Percentiles rank a stretch among this genome's conserved stretches.
Evolutionary conservation across 2,113 vertebrate species (phyloP).

Genomic region (Neolamprologus tretocephalus): DNA sequence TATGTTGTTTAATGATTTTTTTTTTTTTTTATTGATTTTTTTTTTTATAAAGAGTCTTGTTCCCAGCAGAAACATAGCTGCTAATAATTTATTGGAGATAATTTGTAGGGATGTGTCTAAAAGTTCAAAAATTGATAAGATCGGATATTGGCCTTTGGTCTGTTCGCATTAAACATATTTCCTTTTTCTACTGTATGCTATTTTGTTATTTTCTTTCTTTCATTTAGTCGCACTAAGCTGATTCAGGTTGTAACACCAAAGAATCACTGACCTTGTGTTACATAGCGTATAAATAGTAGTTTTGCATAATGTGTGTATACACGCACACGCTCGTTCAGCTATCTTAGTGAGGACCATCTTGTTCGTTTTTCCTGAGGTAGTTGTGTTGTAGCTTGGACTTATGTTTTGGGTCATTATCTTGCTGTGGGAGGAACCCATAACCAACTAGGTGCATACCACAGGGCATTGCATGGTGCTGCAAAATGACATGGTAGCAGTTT

Average conservation of each 20-base stretch:
- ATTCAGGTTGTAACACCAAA: background rate
- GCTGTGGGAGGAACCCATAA: background rate
- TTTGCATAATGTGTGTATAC: background rate
- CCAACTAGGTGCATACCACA: background rate
- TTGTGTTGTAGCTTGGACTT: background rate
- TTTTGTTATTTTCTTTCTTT: background rate
- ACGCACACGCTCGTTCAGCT: background rate
- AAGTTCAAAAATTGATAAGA: background rate
- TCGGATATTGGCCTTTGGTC: background rate
- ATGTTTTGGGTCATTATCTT: background rate
- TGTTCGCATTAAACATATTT: background rate
- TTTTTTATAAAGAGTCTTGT: background rate
- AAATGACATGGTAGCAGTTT: background rate
- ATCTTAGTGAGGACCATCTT: background rate
- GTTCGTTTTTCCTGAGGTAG: background rate
- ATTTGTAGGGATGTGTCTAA: background rate
- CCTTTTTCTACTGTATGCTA: background rate
- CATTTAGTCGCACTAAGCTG: background rate
- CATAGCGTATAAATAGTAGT: background rate
- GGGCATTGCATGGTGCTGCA: background rate
- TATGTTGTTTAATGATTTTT: too few relatives aligned
- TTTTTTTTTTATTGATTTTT: rapidly evolving
- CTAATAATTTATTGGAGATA: background rate
- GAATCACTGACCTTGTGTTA: background rate
- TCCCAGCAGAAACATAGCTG: background rate